phyloP scores from a whole-genome alignment of 2,888 invertebrate genomes.

The Cordilura impudica region DNA sequence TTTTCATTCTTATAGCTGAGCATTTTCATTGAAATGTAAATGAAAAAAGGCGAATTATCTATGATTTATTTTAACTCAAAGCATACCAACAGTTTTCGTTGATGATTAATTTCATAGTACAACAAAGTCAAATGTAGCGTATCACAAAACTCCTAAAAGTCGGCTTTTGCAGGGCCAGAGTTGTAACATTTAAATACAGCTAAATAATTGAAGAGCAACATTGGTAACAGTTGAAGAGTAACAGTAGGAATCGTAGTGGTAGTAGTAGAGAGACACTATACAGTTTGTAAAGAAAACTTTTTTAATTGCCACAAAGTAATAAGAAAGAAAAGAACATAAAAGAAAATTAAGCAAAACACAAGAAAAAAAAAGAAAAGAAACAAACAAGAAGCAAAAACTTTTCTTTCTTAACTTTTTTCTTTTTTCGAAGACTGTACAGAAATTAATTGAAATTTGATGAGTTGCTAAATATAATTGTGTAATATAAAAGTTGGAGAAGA shows the following conservation, averaged over 20 bases:
- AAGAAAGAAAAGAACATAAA: constrained; percentile 31
- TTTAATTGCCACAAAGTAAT: constrained; percentile 54
- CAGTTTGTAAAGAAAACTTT: constrained; percentile 32
- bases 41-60: too few relatives aligned
- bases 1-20: too few relatives aligned
- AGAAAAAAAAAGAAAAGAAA: constrained; percentile 1
- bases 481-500: background rate
- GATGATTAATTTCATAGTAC: too few relatives aligned
- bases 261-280: background rate
- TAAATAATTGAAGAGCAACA: constrained; percentile 12
- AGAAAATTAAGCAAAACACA: background rate
- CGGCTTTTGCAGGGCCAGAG: too few relatives aligned
- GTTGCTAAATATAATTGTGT: constrained; percentile 52
- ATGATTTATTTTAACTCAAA: too few relatives aligned
- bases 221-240: background rate
- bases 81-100: too few relatives aligned
- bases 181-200: background rate
- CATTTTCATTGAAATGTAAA: too few relatives aligned
- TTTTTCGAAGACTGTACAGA: constrained; percentile 13
- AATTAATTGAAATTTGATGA: constrained; percentile 60
- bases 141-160: too few relatives aligned
- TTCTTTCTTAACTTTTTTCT: constrained; percentile 8
- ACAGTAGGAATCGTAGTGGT: background rate
- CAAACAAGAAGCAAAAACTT: background rate
- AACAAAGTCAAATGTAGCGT: too few relatives aligned